Base-by-base conservation (phyloP, 2,797 vertebrate genomes). In the Aplochiton taeniatus region DNA sequence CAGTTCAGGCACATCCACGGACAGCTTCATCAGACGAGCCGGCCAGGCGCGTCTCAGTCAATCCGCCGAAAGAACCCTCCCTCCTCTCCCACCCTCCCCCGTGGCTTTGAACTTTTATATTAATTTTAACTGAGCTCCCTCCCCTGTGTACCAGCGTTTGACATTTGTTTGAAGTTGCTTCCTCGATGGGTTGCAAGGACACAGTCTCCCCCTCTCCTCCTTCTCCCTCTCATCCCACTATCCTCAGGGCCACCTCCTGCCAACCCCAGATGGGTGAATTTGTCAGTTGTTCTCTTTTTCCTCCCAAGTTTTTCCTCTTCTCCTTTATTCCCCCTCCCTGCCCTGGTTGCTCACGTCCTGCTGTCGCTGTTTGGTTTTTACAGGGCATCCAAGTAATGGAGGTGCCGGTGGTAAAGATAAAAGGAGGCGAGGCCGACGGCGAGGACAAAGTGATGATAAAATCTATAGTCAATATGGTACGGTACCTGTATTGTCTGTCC, bases 351-450 rank as follows among this genome's bases (percentile, higher is more conserved):
- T 14, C 11, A 9, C 11, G 47, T 48, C 14, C 78, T 81, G 60
- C 82, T 20, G 11, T 63, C 56, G 64, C 59, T 66, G 66, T 73
- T 81, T 92, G 83, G 89, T 89, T 95, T 93, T 92, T 90, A 85
- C 95, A 98, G 96, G 94, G 89, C 77, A 68, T 98, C 94, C 95
- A 89, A 90, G 89, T 96, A 92, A 98, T 98, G 95, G 97, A 99
- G 91, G 96, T 98, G 78, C 96, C 95, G 17, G 94, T 98, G 92
- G 93, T 98, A 95, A 98, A 96, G 95, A 95, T 98, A 94, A 97
- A 93, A 89, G 90, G 94, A 93, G 92, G 90, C 88, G 92, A 93
- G 83, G 90, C 90, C 0, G 84, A 97, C 84, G 86, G 86, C 67
- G 87, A 91, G 81, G 95, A 98, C 86, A 97, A 96, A 90, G 91